Conservation (phyloP, 2,113 vertebrate genomes). For the Mobula birostris region DNA sequence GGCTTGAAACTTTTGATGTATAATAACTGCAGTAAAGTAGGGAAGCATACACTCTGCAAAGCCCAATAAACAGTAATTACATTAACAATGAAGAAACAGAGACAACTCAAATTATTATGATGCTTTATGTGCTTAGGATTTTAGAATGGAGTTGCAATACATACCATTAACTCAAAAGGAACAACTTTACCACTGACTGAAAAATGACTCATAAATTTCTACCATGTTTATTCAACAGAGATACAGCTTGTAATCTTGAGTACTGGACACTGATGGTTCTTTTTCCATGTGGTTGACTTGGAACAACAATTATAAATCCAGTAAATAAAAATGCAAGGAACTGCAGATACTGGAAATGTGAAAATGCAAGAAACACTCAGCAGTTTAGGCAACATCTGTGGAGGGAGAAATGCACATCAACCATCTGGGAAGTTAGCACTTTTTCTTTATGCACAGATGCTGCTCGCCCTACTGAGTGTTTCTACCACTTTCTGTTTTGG, state of each 20-base stretch:
- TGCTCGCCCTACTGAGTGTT: too few relatives aligned
- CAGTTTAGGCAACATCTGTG: too few relatives aligned
- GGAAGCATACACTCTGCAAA: background rate
- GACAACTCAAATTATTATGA: background rate
- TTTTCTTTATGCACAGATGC: too few relatives aligned
- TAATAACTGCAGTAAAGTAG: background rate
- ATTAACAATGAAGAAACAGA: background rate
- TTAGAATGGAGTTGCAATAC: background rate
- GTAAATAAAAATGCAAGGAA: too few relatives aligned
- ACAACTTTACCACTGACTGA: too few relatives aligned
- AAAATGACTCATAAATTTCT: background rate
- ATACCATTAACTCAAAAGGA: background rate
- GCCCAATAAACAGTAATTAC: background rate
- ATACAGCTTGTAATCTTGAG: background rate
- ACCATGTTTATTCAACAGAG: background rate
- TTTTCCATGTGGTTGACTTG: too few relatives aligned
- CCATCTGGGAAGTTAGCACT: too few relatives aligned
- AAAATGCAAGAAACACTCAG: too few relatives aligned
- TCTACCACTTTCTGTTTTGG: too few relatives aligned
- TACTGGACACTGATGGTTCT: background rate
- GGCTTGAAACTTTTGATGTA: background rate
- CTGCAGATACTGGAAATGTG: too few relatives aligned
- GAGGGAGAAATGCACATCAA: too few relatives aligned
- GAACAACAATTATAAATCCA: too few relatives aligned
- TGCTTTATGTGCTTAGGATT: background rate